These are phyloP conservation scores for Archivesica marissinica DNA, from an alignment of 1,140 invertebrate genomes.

Conservation along the genomic window DNA sequence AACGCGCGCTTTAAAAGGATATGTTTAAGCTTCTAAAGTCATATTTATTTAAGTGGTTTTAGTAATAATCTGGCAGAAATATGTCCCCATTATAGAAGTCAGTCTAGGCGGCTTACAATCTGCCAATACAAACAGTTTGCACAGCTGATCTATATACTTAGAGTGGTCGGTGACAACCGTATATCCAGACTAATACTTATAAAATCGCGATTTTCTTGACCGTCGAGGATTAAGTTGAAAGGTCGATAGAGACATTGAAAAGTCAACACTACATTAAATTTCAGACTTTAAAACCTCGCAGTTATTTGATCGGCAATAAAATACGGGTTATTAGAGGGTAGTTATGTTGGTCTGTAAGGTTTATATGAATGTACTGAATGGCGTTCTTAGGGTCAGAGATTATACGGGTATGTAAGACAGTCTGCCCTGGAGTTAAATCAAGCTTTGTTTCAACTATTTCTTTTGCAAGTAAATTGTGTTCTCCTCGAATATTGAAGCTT, in stretches of 20 bases:
- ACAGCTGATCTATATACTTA: not conserved
- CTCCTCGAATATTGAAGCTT: too few species aligned
- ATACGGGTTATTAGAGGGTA: slow-evolving; percentile 19
- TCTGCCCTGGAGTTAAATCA: not conserved
- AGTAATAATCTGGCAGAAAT: too few species aligned
- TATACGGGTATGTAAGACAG: not conserved
- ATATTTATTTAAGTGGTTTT: slow-evolving; percentile 9
- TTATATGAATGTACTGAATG: not conserved
- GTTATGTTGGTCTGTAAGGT: slow-evolving; percentile 10
- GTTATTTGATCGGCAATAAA: slow-evolving; percentile 32
- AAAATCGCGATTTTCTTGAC: slow-evolving; percentile 9
- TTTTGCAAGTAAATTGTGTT: too few species aligned
- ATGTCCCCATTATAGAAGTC: not conserved
- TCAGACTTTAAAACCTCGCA: not conserved
- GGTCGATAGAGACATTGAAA: not conserved
- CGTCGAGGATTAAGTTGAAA: not conserved
- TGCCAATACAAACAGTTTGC: slow-evolving; percentile 9
- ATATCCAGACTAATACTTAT: too few species aligned
- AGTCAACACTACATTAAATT: slow-evolving; percentile 2
- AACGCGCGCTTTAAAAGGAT: too few species aligned
- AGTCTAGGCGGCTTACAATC: not conserved
- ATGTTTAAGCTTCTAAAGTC: not conserved
- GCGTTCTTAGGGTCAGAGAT: not conserved
- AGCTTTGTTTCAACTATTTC: too few species aligned
- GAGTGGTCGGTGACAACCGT: too few species aligned